phyloP scores from a whole-genome alignment of 2,113 vertebrate genomes.

The Podarcis raffonei region DNA sequence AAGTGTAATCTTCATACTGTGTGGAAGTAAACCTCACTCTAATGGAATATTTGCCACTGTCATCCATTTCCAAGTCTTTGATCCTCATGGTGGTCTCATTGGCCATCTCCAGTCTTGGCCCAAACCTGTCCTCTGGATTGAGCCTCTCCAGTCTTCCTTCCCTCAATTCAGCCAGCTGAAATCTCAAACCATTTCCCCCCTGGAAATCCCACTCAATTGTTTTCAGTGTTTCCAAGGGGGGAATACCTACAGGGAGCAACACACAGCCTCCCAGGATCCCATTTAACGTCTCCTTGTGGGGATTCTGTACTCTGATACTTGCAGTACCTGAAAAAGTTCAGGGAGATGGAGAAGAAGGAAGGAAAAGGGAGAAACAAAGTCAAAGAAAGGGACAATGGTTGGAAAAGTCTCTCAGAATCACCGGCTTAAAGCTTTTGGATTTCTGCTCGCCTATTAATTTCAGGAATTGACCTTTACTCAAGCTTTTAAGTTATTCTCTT shows the following conservation, averaged over 20 bases:
- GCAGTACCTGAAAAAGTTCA: too few relatives aligned
- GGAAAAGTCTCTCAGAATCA: too few relatives aligned
- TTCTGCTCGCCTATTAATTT: too few relatives aligned
- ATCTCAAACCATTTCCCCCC: background rate
- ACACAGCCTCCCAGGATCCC: background rate
- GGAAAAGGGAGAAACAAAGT: too few relatives aligned
- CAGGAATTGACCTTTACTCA: too few relatives aligned
- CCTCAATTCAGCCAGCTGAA: background rate
- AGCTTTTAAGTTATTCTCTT: too few relatives aligned
- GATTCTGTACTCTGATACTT: background rate
- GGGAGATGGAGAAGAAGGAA: too few relatives aligned
- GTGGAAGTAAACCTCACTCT: background rate
- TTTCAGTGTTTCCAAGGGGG: background rate
- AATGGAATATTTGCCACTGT: background rate
- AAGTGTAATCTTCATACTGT: background rate
- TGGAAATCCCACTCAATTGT: background rate
- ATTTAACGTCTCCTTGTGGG: background rate
- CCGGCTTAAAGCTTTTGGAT: too few relatives aligned
- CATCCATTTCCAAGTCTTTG: background rate
- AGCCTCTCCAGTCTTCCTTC: background rate
- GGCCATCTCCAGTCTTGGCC: background rate
- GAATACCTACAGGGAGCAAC: background rate
- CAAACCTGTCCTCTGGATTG: background rate
- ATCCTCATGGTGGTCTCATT: background rate
- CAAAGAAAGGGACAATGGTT: too few relatives aligned